Evolutionary conservation across 2,113 vertebrate species (phyloP), one percentile per base, ranked within the genome.

Genomic region (Dascyllus trimaculatus): DNA sequence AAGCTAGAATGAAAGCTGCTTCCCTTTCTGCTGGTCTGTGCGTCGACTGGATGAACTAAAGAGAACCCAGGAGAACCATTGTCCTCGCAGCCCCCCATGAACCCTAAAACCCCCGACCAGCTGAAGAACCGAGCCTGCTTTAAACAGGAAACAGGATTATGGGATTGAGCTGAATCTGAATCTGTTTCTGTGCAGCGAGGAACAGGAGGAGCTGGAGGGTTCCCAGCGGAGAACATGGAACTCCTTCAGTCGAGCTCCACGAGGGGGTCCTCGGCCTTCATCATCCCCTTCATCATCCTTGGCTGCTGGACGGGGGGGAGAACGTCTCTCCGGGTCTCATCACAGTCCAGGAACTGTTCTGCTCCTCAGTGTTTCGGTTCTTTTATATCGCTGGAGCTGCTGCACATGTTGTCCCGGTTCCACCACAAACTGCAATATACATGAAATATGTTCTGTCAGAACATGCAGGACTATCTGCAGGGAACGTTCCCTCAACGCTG

Each of bases 81-180:
- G 4, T 60, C 63, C 14, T 18, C 17, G 61, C 35, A 65, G 38
- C 43, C 25, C 73, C 59, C 57, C 52, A n/a, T 24, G 48, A 61
- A 22, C 57, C 43, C 38, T 49, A 40, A 79, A 68, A 62, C 53
- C 71, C 51, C 73, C 57, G 69, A 78, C 73, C 77, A 49, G 75
- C 53, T 78, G 61, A 78, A 82, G 57, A 86, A 22, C 51, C 7
- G 15, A 68, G 48, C 70, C 51, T 35, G 9, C 65, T 81, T 29
- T 52, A 69, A 82, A 77, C 38, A 15, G 67, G 78, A 69, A 82
- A 77, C 38, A 15, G 67, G 78, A 85, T 84, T 75, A 75, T 65
- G 67, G 59, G n/a, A 80, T 54, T 66, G n/a, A 79, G 45, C 75
- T 86, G 29, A 81, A 79, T 61, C 81, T 24, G 4, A 5, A 29